A percentile compares a stretch with the other conserved stretches of the same genome.
Evolutionary conservation across 2,797 vertebrate species (phyloP).

Genomic region (Pteronotus mesoamericanus): DNA sequence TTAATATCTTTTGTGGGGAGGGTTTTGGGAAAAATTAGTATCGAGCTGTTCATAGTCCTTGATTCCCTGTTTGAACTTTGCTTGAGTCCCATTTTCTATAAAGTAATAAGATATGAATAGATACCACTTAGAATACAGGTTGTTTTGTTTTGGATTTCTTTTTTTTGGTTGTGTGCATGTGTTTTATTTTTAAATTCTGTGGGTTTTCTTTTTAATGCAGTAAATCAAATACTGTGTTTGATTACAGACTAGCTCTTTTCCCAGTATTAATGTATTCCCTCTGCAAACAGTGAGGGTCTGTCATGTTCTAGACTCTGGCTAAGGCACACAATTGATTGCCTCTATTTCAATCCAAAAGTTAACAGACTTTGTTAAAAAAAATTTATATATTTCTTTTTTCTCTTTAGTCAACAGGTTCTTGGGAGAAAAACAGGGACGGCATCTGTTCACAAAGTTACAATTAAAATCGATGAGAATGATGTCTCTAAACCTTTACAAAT

Average conservation of each 20-base stretch:
- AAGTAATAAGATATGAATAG: conserved; percentile 22
- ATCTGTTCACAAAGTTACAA: conserved; percentile 96
- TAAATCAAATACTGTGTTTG: conserved; percentile 16
- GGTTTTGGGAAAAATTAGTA: neutral
- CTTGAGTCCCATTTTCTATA: conserved; percentile 19
- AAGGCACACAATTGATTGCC: neutral
- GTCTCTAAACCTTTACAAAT: conserved; percentile 98
- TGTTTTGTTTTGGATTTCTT: neutral
- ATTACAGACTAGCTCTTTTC: conserved; percentile 27
- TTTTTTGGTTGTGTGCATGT: neutral
- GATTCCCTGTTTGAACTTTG: conserved; percentile 31
- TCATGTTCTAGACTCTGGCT: neutral
- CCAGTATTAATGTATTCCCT: conserved; percentile 28
- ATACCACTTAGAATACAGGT: neutral
- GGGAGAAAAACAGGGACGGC: conserved; percentile 96
- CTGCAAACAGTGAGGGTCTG: conserved; percentile 7
- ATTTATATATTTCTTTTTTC: conserved; percentile 46
- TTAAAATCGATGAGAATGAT: conserved; percentile 97
- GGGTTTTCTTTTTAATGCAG: neutral
- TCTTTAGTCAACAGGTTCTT: conserved; percentile 94
- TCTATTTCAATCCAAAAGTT: conserved; percentile 53
- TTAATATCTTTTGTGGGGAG: neutral
- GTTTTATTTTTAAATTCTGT: conserved; percentile 34
- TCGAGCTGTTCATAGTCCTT: neutral
- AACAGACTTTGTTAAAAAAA: conserved; percentile 28